Conservation (phyloP, 2,888 invertebrate genomes). For the Nezara viridula region DNA sequence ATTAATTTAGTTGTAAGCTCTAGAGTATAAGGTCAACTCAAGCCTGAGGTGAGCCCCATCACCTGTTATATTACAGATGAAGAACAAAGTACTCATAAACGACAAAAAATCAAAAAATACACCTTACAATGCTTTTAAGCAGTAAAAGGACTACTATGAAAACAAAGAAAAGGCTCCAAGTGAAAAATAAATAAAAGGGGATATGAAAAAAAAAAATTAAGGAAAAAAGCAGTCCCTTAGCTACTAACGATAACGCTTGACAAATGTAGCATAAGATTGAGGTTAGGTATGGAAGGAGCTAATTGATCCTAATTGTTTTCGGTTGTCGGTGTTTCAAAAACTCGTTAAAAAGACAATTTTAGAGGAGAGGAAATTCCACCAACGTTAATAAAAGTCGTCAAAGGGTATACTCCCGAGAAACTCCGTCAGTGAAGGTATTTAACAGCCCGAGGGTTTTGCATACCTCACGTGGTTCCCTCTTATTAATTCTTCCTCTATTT, state of each 20-base stretch:
- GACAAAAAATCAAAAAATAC: no score
- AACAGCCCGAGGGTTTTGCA: not conserved
- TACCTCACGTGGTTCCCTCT: not conserved
- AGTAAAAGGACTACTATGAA: no score
- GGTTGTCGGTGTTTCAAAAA: not conserved
- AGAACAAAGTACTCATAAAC: no score
- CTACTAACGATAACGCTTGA: not conserved
- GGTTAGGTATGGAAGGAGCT: not conserved
- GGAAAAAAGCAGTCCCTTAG: no score
- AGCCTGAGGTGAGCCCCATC: no score
- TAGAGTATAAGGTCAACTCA: no score
- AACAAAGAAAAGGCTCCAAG: no score
- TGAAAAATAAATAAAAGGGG: no score
- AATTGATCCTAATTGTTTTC: not conserved
- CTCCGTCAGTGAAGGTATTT: not conserved
- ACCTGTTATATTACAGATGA: no score
- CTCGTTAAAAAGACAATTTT: not conserved
- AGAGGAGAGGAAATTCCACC: not conserved
- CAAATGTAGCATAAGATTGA: not conserved
- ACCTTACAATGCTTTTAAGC: no score
- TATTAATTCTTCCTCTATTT: not conserved
- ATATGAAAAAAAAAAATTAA: no score
- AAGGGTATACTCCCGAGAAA: not conserved
- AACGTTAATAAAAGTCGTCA: conserved; percentile 19
- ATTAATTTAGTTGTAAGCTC: no score